These are phyloP conservation scores for Clunio marinus DNA, from an alignment of 2,888 invertebrate genomes.

Conservation along the genomic window DNA sequence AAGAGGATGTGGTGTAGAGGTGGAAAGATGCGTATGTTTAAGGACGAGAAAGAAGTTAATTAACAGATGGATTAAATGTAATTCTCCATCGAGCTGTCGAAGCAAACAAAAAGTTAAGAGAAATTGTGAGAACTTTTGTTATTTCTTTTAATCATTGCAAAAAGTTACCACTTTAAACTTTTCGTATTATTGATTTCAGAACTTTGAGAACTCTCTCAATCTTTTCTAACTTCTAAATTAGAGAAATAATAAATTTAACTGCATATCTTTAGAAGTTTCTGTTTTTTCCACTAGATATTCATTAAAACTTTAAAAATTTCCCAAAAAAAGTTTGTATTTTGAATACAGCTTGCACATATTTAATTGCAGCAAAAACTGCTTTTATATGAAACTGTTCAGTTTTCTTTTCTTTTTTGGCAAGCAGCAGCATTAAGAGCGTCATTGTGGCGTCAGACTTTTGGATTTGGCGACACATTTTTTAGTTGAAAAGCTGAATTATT, in stretches of 20 bases:
- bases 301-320: background rate
- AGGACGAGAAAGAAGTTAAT: slow-evolving; percentile 28
- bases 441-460: background rate
- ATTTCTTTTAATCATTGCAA: too few species aligned
- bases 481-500: too few species aligned
- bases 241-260: background rate
- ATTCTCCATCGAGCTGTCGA: slow-evolving; percentile 29
- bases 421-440: background rate
- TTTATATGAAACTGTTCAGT: too few species aligned
- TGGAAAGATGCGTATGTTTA: slow-evolving; percentile 2
- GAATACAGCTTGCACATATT: too few species aligned
- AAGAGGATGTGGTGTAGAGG: background rate
- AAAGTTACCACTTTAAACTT: too few species aligned
- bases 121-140: too few species aligned
- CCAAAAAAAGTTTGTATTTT: too few species aligned
- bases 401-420: slow-evolving; percentile 24
- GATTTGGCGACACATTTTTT: slow-evolving; percentile 14
- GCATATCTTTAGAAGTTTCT: background rate
- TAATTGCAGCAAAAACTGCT: too few species aligned
- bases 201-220: too few species aligned
- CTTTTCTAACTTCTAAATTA: too few species aligned
- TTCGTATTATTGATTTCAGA: too few species aligned
- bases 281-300: background rate
- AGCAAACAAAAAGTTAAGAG: too few species aligned
- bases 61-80: slow-evolving; percentile 36